Evolutionary conservation across 2,888 invertebrate genomes (phyloP).

Genomic region (Aleiodes testaceus): DNA sequence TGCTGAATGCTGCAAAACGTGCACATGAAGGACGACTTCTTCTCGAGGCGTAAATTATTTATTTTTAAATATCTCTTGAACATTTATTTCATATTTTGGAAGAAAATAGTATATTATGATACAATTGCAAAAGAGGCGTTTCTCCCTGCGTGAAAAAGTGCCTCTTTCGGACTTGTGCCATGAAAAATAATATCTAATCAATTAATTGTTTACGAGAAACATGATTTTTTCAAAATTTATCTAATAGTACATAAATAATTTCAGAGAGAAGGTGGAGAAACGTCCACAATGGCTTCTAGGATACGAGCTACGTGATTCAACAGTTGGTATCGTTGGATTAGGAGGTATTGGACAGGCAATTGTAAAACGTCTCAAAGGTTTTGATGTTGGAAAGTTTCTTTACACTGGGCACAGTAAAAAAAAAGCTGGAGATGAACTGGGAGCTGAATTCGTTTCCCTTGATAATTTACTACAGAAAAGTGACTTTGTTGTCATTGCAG

Average conservation of each 20-base stretch:
- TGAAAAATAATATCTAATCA: no score
- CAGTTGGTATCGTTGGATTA: slow-evolving; percentile 89
- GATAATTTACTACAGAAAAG: slow-evolving; percentile 80
- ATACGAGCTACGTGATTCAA: slow-evolving; percentile 83
- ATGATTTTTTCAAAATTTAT: no score
- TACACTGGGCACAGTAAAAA: slow-evolving; percentile 80
- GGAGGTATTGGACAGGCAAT: slow-evolving; percentile 87
- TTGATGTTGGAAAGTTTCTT: slow-evolving; percentile 63
- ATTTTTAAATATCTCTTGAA: background rate
- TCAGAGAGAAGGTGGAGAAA: slow-evolving; percentile 80
- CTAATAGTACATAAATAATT: slow-evolving; percentile 29
- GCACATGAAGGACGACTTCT: slow-evolving; percentile 83
- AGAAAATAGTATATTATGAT: no score
- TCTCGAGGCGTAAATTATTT: slow-evolving; percentile 75
- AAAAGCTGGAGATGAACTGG: slow-evolving; percentile 73
- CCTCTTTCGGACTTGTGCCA: no score
- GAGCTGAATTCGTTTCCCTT: slow-evolving; percentile 79
- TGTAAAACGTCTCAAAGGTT: slow-evolving; percentile 65
- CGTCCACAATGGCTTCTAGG: slow-evolving; percentile 87
- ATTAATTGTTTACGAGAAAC: no score
- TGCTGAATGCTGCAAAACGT: slow-evolving; percentile 84
- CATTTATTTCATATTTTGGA: background rate
- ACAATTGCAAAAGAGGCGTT: no score
- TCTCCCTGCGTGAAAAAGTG: no score
- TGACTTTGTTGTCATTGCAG: slow-evolving; percentile 83